phyloP scores from a whole-genome alignment of 2,888 invertebrate species.

The Argyra leucocephala region DNA sequence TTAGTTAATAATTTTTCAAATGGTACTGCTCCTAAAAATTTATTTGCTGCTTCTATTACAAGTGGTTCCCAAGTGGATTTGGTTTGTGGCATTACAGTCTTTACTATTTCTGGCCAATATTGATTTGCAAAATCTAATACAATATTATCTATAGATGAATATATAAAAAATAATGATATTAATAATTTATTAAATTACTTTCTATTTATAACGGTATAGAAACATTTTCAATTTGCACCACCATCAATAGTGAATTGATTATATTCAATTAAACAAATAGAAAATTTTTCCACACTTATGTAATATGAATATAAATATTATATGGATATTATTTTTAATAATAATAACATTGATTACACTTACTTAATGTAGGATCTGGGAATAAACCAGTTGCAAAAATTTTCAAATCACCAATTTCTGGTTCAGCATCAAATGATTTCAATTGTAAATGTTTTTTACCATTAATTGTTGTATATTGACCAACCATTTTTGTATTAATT shows the following conservation, averaged over 20 bases:
- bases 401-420: slow-evolving; percentile 55
- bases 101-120: slow-evolving; percentile 44
- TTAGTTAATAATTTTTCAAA: slow-evolving; percentile 19
- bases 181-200: no score
- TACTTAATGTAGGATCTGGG: slow-evolving; percentile 56
- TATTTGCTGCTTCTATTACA: slow-evolving; percentile 20
- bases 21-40: slow-evolving; percentile 23
- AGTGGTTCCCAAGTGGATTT: slow-evolving; percentile 24
- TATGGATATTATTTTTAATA: no score
- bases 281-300: no score
- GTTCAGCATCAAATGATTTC: slow-evolving; percentile 52
- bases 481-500: slow-evolving; percentile 50
- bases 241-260: no score
- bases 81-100: slow-evolving; percentile 38
- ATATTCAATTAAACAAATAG: no score
- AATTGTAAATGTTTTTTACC: slow-evolving; percentile 49
- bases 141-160: slow-evolving; percentile 39
- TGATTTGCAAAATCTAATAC: slow-evolving; percentile 44
- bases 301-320: no score
- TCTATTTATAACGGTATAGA: no score
- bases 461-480: slow-evolving; percentile 48
- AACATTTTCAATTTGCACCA: no score
- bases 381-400: slow-evolving; percentile 51
- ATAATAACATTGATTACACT: slow-evolving; percentile 32
- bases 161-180: background rate